These are phyloP conservation scores for Euplagia quadripunctaria DNA, from an alignment of 2,888 invertebrate genomes.

Conservation along the genomic window DNA sequence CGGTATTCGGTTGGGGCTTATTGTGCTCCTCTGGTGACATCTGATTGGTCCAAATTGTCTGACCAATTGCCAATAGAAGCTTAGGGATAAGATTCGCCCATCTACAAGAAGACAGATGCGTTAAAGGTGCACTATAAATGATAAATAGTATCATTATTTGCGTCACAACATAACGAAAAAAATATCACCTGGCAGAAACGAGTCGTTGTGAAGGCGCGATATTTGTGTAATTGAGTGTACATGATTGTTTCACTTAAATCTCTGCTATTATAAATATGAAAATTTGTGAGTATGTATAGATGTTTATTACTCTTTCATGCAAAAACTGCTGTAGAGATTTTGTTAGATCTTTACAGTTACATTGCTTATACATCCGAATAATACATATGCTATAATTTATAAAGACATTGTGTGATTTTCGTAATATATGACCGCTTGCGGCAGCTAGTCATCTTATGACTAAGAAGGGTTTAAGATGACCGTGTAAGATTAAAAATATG, in stretches of 20 bases:
- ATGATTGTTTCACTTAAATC: background rate
- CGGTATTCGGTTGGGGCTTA: constrained; percentile 58
- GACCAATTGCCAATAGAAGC: constrained; percentile 67
- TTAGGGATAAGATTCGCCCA: constrained; percentile 68
- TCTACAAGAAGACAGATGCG: constrained; percentile 71
- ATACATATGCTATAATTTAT: too few relatives aligned
- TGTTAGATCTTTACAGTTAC: background rate
- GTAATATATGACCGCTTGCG: too few relatives aligned
- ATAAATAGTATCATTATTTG: constrained; percentile 60
- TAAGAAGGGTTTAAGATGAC: too few relatives aligned
- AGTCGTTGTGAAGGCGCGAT: constrained; percentile 3
- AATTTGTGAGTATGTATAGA: background rate
- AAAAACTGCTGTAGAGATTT: background rate
- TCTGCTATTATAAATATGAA: background rate
- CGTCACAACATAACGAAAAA: constrained; percentile 58
- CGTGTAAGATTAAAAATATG: too few relatives aligned
- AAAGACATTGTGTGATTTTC: too few relatives aligned
- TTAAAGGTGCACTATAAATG: constrained; percentile 63
- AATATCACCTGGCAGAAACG: constrained; percentile 63
- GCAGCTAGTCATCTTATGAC: too few relatives aligned
- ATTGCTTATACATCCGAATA: too few relatives aligned
- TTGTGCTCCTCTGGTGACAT: constrained; percentile 57
- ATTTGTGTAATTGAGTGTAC: constrained; percentile 10
- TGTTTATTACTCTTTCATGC: background rate
- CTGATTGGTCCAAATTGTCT: constrained; percentile 68